Conservation (phyloP, 2,888 invertebrate species). For the Buathra laborator region DNA sequence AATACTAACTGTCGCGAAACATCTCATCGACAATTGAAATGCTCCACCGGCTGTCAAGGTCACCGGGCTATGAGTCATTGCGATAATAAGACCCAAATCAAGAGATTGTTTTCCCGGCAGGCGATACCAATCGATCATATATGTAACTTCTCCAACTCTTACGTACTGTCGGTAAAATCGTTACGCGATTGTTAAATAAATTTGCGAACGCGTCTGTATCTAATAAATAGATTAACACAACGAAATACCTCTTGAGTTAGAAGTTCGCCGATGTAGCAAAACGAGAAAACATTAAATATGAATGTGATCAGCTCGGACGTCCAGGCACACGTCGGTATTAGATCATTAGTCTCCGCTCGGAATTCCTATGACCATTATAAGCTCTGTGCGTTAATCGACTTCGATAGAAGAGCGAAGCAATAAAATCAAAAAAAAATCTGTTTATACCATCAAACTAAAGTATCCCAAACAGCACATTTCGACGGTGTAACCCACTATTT, state of each 20-base stretch:
- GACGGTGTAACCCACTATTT: constrained; percentile 76
- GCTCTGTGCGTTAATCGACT: not conserved
- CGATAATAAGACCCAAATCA: constrained; percentile 61
- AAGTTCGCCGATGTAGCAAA: constrained; percentile 79
- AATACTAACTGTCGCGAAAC: constrained; percentile 40
- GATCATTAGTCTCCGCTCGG: constrained; percentile 67
- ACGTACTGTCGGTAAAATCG: constrained; percentile 66
- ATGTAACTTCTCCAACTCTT: constrained; percentile 74
- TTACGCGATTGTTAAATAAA: too few relatives aligned
- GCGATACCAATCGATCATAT: constrained; percentile 69
- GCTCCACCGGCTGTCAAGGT: constrained; percentile 70
- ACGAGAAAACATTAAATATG: constrained; percentile 78
- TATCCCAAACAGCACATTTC: constrained; percentile 79
- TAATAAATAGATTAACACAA: not conserved
- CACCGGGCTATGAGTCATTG: constrained; percentile 42
- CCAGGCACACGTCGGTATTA: constrained; percentile 73
- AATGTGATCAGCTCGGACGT: constrained; percentile 73
- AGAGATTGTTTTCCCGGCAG: constrained; percentile 53
- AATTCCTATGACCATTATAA: constrained; percentile 72
- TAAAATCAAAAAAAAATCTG: not conserved
- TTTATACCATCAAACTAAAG: constrained; percentile 75
- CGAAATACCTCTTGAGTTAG: constrained; percentile 74
- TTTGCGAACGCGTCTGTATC: too few relatives aligned
- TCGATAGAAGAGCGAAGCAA: not conserved
- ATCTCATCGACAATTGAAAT: constrained; percentile 58